Evolutionary conservation across 2,113 vertebrate genomes (phyloP).

Genomic region (Campylomormyrus tamandua): DNA sequence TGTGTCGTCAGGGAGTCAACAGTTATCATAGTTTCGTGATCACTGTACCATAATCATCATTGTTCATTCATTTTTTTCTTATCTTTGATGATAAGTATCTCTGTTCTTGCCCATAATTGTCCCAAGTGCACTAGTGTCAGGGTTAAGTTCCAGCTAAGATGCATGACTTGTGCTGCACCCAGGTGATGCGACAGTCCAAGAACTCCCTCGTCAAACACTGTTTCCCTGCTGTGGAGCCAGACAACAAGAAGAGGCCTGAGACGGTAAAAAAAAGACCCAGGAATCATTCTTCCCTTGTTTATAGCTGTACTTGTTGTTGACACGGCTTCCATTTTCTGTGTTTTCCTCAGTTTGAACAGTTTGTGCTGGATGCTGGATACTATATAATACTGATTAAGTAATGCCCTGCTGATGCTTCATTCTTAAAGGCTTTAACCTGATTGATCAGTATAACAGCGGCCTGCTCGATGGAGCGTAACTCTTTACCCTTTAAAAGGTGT

Average conservation of each 20-base stretch:
- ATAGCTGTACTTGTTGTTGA: not conserved
- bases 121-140: not conserved
- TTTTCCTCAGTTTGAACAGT: not conserved
- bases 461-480: not conserved
- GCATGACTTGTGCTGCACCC: conserved; percentile 7
- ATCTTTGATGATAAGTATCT: not conserved
- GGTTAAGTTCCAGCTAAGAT: not conserved
- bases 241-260: conserved; percentile 77
- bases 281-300: not conserved
- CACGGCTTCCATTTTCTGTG: not conserved
- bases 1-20: not conserved
- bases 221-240: conserved; percentile 66
- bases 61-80: not conserved
- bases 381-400: not conserved
- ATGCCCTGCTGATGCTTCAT: not conserved
- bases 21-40: not conserved
- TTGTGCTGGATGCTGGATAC: not conserved
- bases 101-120: not conserved
- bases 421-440: not conserved
- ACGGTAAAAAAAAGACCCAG: conserved; percentile 64
- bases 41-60: not conserved
- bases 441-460: not conserved
- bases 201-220: conserved; percentile 78
- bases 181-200: conserved; percentile 81
- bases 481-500: not conserved